Conservation (phyloP, 2,797 vertebrate genomes). For the Hipposideros larvatus region DNA sequence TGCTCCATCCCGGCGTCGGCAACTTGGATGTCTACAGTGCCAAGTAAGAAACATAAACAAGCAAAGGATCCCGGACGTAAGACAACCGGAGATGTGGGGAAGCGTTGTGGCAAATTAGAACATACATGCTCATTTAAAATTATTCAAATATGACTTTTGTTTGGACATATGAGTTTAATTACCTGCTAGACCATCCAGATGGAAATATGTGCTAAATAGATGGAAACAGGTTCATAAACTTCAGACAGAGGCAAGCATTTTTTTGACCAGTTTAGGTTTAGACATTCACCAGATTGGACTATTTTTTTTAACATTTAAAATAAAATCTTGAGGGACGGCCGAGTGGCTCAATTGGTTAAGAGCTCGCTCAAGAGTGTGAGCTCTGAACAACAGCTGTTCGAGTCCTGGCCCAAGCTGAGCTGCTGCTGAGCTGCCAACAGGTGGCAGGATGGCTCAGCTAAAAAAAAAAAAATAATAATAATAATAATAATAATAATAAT, state of each 20-base stretch:
- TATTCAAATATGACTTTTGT: not conserved
- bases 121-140: not conserved
- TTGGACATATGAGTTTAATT: slow-evolving; percentile 60
- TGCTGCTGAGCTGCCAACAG: too few relatives aligned
- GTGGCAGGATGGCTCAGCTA: too few relatives aligned
- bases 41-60: not conserved
- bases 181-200: slow-evolving; percentile 11
- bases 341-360: too few relatives aligned
- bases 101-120: not conserved
- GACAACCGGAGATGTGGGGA: not conserved
- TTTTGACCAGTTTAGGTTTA: slow-evolving; percentile 32
- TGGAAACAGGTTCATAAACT: slow-evolving; percentile 48
- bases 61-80: not conserved
- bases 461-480: too few relatives aligned
- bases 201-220: not conserved
- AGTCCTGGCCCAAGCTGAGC: too few relatives aligned
- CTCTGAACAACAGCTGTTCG: too few relatives aligned
- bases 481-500: too few relatives aligned
- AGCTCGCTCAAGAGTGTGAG: too few relatives aligned
- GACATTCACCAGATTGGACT: not conserved
- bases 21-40: too few relatives aligned
- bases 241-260: not conserved
- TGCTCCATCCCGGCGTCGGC: not conserved
- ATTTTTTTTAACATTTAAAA: slow-evolving; percentile 68
- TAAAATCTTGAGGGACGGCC: slow-evolving; percentile 8